phyloP scores from a whole-genome alignment of 2,797 vertebrate genomes.

The Phrynocephalus vlangalii region DNA sequence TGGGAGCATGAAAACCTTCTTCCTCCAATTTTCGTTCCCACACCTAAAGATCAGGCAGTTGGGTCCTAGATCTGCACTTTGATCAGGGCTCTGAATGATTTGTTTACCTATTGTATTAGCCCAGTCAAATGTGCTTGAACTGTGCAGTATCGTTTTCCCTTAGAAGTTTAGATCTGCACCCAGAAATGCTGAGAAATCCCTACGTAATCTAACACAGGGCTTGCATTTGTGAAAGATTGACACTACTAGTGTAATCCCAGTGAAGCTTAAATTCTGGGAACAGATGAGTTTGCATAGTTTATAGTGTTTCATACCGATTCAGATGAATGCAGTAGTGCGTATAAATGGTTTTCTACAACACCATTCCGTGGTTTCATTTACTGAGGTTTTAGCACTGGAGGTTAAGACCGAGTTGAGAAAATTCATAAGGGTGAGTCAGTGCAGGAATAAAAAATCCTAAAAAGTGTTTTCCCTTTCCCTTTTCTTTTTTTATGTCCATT shows the following conservation, averaged over 20 bases:
- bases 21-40: conserved; percentile 77
- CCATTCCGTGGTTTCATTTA: not conserved
- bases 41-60: conserved; percentile 76
- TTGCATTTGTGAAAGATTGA: conserved; percentile 54
- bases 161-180: conserved; percentile 54
- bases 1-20: conserved; percentile 77
- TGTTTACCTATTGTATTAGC: conserved; percentile 73
- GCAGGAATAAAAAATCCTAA: not conserved
- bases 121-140: conserved; percentile 65
- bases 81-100: conserved; percentile 57
- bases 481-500: not conserved
- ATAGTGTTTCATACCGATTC: not conserved
- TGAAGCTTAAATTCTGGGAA: conserved; percentile 30
- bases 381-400: not conserved
- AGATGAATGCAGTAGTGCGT: conserved; percentile 35
- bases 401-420: not conserved
- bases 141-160: conserved; percentile 63
- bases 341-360: not conserved
- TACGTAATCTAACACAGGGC: conserved; percentile 46
- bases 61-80: conserved; percentile 67
- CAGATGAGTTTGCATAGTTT: conserved; percentile 31
- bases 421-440: not conserved
- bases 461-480: not conserved
- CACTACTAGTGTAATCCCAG: conserved; percentile 61
- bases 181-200: conserved; percentile 43